Conservation (phyloP, 1,140 invertebrate genomes). For the Eubasilissa regina region DNA sequence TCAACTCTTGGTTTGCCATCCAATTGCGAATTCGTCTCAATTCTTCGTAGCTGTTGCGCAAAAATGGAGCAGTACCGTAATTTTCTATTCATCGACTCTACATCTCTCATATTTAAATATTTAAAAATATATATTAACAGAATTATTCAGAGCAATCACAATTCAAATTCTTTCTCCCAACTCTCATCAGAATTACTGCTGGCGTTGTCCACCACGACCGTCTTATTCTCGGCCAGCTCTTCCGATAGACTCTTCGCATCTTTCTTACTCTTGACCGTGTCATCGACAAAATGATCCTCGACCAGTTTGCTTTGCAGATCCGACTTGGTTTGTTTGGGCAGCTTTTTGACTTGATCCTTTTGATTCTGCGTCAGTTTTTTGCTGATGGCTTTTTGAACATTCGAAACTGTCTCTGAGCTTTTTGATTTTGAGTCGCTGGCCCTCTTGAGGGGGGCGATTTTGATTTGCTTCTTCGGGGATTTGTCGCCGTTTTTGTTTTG, state of each 20-base stretch:
- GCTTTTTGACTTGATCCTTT: slow-evolving; percentile 15
- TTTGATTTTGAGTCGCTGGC: slow-evolving; percentile 43
- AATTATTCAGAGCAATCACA: background rate
- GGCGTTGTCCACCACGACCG: slow-evolving; percentile 64
- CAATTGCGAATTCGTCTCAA: too few species aligned
- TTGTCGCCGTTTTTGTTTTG: slow-evolving; percentile 39
- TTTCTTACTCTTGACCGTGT: slow-evolving; percentile 61
- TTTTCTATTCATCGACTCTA: too few species aligned
- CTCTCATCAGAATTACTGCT: slow-evolving; percentile 72
- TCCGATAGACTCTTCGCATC: slow-evolving; percentile 60
- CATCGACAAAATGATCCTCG: slow-evolving; percentile 69
- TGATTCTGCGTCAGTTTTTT: slow-evolving; percentile 23
- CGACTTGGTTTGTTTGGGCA: slow-evolving; percentile 57
- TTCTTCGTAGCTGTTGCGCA: too few species aligned
- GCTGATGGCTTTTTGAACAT: slow-evolving; percentile 62
- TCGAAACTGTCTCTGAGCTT: slow-evolving; percentile 60
- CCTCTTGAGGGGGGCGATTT: slow-evolving; percentile 60
- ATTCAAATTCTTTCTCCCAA: slow-evolving; percentile 71
- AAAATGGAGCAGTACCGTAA: too few species aligned
- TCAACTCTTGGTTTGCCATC: too few species aligned
- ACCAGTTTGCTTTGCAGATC: slow-evolving; percentile 68
- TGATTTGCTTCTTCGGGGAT: background rate
- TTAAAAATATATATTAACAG: too few species aligned
- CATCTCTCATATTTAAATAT: too few species aligned
- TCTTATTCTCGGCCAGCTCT: slow-evolving; percentile 49